These are phyloP conservation scores for Archips xylosteana DNA, from an alignment of 2,888 invertebrate genomes.

Conservation along the genomic window DNA sequence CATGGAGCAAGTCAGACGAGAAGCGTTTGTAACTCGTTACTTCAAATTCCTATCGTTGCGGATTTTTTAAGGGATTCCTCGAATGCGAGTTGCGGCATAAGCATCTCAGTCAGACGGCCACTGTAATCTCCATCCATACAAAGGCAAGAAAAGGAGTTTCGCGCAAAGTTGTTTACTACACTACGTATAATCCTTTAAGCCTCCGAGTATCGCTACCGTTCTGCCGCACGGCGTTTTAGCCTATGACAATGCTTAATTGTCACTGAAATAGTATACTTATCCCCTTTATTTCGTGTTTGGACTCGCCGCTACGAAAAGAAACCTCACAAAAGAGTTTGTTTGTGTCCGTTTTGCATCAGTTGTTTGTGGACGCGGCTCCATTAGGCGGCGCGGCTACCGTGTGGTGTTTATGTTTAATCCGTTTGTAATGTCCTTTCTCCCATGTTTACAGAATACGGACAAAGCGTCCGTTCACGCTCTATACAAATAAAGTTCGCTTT, in stretches of 20 bases:
- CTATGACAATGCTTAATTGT: slow-evolving; percentile 71
- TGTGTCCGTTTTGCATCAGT: slow-evolving; percentile 74
- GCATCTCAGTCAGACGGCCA: slow-evolving; percentile 46
- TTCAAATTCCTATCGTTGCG: slow-evolving; percentile 2
- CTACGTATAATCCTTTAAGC: slow-evolving; percentile 77
- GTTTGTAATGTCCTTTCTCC: slow-evolving; percentile 74
- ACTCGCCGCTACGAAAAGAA: slow-evolving; percentile 56
- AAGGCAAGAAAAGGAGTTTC: slow-evolving; percentile 64
- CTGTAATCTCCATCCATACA: slow-evolving; percentile 43
- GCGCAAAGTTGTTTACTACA: slow-evolving; percentile 68
- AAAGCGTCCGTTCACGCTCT: slow-evolving; percentile 55
- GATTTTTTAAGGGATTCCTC: slow-evolving; percentile 22
- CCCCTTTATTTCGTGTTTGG: slow-evolving; percentile 50
- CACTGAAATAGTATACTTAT: slow-evolving; percentile 63
- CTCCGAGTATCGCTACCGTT: slow-evolving; percentile 71
- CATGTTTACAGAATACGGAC: slow-evolving; percentile 67
- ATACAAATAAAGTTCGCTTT: slow-evolving; percentile 47
- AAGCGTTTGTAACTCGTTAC: slow-evolving; percentile 3
- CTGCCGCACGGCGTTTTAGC: slow-evolving; percentile 60
- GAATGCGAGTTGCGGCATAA: slow-evolving; percentile 34
- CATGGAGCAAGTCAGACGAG: slow-evolving; percentile 2
- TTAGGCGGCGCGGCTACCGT: slow-evolving; percentile 61
- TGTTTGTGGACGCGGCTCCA: slow-evolving; percentile 74
- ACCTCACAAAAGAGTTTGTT: slow-evolving; percentile 76
- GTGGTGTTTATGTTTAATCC: slow-evolving; percentile 79